Base-by-base conservation (phyloP, 2,888 invertebrate species). In the Tetragnatha montana region DNA sequence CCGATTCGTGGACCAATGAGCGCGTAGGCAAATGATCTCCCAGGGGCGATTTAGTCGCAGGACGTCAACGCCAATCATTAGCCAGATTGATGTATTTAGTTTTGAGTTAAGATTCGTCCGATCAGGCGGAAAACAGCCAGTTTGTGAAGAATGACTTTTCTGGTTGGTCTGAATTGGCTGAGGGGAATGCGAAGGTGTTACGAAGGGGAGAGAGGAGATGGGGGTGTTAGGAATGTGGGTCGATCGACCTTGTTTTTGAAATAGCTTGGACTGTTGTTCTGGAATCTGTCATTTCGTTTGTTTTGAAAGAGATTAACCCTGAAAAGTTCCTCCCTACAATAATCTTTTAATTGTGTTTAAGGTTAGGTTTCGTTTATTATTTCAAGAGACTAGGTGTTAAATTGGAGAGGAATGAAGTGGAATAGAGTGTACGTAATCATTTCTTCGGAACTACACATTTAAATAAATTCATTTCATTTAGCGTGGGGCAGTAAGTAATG, bases 41-140 rank as follows among this genome's bases (percentile, higher is more conserved):
- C 76, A 75, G 75, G 81, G 84, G 89, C 89, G 84, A 89, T 89
- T 89, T 84, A 89, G 89, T 89, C 89, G 89, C 84, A 89, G 75
- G 19, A 75, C 84, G 85, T 84, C 80, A 85, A 84, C 84, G 89
- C 89, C 89, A 89, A 89, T 89, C 89, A 89, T 89, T 89, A 89
- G 81, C 81, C 85, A 89, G 89, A 89, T 89, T 84, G 85, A 89
- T 89, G 89, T 84, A 89, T 89, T 89, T 89, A 89, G 89, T 89
- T 89, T 89, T 81, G 73, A 85, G 88, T 88, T 88, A 83, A 84
- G 74, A 69, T 81, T 79, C 80, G 81, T 19, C 84, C 73, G 85
- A 89, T 89, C 89, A 89, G 81, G 75, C 89, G 82, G 70, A 84
- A 85, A 84, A 83, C 76, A 68, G 80, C 80, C 76, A 85, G 81